Evolutionary conservation across 2,797 vertebrate species (phyloP), one percentile per base, ranked within the genome.

Genomic region (Syncerus caffer): DNA sequence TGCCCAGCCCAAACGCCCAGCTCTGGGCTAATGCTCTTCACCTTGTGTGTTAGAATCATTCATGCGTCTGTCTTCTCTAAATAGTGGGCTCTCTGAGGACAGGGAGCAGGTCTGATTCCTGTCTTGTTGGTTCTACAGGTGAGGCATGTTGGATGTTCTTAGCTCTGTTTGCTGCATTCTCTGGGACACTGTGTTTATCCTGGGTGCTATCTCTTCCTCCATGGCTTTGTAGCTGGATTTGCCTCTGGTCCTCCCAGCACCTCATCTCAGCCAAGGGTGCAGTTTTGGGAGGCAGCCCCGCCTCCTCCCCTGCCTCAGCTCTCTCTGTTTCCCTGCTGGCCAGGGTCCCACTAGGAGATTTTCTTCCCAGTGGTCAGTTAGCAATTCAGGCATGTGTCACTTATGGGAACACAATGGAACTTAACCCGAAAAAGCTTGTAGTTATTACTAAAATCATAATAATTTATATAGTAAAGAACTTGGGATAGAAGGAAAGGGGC

Each of bases 391-490:
- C 95, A 92, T 17, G 1, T 82, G 38, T 45, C 34, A 7, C 62
- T 90, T 62, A 38, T 51, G 51, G 57, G 31, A 93, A 93, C 67
- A 93, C 83, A 93, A 82, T 62, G 71, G 76, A 89, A 53, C 53
- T 62, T 95, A 83, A 93, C 71, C 93, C 79, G 53, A 79, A 58
- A 89, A 82, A 92, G 23, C 86, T 79, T 94, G 45, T 6, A 50
- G 16, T 50, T 62, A 93, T 71, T 47, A 38, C 21, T 60, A 8
- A 11, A 21, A 25, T 47, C 47, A 79, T 64, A 47, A 34, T 90
- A 71, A 88, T n/a, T 78, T 47, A 82, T 83, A 71, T 76, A 27
- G 51, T 74, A 93, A 55, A 17, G 80, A 85, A 85, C 34, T 57
- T n/a, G 67, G 29, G 83, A 57, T 92, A 60, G n/a, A 93, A 87